phyloP scores from a whole-genome alignment of 2,113 vertebrate species.

The Neopipo cinnamomea region DNA sequence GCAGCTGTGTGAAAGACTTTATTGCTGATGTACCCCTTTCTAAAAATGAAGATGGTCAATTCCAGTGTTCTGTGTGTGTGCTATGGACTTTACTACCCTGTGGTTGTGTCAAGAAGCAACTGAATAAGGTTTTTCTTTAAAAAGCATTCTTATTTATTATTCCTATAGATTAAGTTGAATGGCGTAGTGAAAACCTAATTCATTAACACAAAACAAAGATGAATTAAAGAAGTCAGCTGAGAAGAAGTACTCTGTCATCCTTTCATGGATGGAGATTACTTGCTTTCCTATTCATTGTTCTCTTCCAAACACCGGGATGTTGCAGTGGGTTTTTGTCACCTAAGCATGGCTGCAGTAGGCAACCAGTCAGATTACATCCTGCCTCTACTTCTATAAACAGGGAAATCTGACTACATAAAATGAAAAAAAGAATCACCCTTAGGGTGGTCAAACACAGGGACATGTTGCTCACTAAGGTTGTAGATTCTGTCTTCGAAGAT shows the following conservation, averaged over 20 bases:
- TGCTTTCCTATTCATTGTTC: neutral
- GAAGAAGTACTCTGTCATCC: neutral
- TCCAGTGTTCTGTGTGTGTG: neutral
- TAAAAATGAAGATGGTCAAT: neutral
- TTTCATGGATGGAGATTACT: neutral
- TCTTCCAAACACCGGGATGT: neutral
- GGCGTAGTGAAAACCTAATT: neutral
- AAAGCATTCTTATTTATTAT: neutral
- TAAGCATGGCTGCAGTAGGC: neutral
- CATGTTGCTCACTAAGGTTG: neutral
- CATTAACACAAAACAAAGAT: neutral
- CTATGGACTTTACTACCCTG: neutral
- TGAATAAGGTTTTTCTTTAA: rapidly evolving
- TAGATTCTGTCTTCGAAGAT: neutral
- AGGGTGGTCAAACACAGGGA: neutral
- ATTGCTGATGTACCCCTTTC: neutral
- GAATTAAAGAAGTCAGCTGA: neutral
- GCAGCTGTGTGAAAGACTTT: neutral
- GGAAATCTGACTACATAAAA: neutral
- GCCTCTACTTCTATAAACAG: neutral
- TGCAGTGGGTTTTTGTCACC: rapidly evolving
- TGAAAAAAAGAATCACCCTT: neutral
- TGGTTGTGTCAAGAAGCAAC: neutral
- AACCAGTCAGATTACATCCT: neutral
- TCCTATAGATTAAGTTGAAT: neutral